Conservation (phyloP, 2,113 vertebrate species). For the Ptyas mucosa region DNA sequence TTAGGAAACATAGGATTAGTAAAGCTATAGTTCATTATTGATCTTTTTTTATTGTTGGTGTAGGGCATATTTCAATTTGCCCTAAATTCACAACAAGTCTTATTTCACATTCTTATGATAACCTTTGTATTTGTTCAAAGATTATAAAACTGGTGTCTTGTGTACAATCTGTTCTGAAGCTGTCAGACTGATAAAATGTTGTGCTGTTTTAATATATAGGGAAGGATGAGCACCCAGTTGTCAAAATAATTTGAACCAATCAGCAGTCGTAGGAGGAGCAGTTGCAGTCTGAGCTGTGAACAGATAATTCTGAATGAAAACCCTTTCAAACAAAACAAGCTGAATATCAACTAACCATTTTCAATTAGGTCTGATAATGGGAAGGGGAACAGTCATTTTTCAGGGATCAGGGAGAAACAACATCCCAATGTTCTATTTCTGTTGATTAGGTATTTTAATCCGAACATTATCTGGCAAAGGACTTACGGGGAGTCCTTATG, state of each 20-base stretch:
- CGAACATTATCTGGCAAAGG: constrained; percentile 51
- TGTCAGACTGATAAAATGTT: background rate
- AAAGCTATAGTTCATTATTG: background rate
- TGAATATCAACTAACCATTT: constrained; percentile 3
- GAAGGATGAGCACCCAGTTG: constrained; percentile 36
- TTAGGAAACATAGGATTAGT: background rate
- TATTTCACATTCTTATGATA: background rate
- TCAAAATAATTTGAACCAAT: constrained; percentile 75
- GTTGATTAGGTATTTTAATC: constrained; percentile 21
- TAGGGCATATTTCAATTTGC: background rate
- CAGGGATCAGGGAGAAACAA: background rate
- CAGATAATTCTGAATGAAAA: constrained; percentile 72
- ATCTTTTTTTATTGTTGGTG: background rate
- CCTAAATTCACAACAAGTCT: rapidly evolving
- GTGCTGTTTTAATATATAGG: background rate
- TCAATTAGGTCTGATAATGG: background rate
- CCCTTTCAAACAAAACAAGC: constrained; percentile 30
- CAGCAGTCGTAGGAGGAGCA: constrained; percentile 72
- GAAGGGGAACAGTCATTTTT: background rate
- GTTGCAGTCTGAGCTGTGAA: constrained; percentile 59
- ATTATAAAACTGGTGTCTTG: background rate
- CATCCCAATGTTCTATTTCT: background rate
- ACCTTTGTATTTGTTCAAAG: background rate
- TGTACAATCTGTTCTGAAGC: background rate
- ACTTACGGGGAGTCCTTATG: constrained; percentile 60